Evolutionary conservation across 2,113 vertebrate species (phyloP), one percentile per base, ranked within the genome.

Genomic region (Daboia siamensis): DNA sequence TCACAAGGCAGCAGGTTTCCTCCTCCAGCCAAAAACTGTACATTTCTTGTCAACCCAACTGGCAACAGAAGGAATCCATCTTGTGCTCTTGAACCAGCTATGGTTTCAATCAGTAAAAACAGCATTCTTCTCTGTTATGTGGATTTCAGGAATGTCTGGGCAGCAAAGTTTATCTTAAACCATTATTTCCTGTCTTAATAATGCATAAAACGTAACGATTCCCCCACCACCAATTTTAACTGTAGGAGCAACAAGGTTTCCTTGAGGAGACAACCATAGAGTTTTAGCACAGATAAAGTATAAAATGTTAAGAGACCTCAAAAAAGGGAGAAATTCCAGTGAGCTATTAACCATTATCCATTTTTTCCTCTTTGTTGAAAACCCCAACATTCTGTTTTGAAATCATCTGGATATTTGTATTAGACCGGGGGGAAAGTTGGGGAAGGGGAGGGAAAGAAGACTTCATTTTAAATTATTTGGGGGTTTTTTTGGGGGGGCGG

Each of bases 161-260:
- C 94, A 96, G 94, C 89, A 95, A 94, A 95, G 90, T 94, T 94
- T 92, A 94, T 93, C 92, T 69, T 94, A 95, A 97, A 96, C 93
- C 92, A 87, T 51, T 0, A 2, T 87, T 97, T 96, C 95, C 94
- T 96, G n/a, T 96, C 93, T 95, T 55, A 93, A 95, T 94, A 97
- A 97, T 94, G 46, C 88, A 94, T 54, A 91, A 94, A 57, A 96
- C 97, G 95, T 92, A 95, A 94, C 93, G 13, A 80, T 24, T 21
- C 29, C 55, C 69, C 44, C 1, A 29, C 17, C 29, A 29, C 87
- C 44, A 2, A 26, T 29, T 61, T 46, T 44, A 57, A 89, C 59
- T 74, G 86, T 26, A 69, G 2, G 10, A 87, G 17, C 64, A 56
- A 84, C 26, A n/a, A 20, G 3, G 10, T 80, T 29, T 92, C 87